These are phyloP conservation scores for Sebastes goodei DNA, from an alignment of 2,797 vertebrate species.

Conservation along the genomic window DNA sequence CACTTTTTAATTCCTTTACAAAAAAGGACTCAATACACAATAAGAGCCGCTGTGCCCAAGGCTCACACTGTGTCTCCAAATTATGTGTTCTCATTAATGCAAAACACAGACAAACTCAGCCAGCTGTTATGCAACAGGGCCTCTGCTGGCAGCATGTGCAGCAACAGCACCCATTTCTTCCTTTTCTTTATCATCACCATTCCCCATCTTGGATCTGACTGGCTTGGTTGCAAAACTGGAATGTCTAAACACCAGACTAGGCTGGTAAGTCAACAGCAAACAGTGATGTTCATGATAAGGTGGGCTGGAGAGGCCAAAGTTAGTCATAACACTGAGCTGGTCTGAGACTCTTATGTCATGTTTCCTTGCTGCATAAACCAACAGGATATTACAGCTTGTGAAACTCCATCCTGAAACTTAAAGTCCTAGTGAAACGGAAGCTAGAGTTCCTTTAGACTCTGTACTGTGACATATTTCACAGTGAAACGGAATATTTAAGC, in stretches of 20 bases:
- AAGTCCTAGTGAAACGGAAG: neutral
- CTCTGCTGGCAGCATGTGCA: neutral
- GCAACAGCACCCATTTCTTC: neutral
- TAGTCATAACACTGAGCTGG: conserved; percentile 2
- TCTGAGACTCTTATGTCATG: neutral
- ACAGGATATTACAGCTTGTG: neutral
- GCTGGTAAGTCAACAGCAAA: neutral
- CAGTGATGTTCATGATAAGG: neutral
- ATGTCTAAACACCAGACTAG: neutral
- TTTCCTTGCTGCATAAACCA: neutral
- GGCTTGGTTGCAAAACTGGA: neutral
- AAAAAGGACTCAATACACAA: conserved; percentile 25
- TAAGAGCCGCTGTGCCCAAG: neutral
- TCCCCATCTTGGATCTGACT: neutral
- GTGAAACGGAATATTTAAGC: no score
- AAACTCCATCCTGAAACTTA: neutral
- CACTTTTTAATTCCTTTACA: conserved; percentile 25
- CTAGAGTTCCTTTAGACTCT: neutral
- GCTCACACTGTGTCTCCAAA: conserved; percentile 12
- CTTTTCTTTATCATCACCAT: neutral
- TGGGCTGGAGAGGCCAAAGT: neutral
- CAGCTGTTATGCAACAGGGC: conserved; percentile 38
- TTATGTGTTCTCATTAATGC: conserved; percentile 36
- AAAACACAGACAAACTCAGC: conserved; percentile 14
- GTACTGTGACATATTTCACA: no score